phyloP scores from a whole-genome alignment of 2,797 vertebrate species.

The Crypturellus tataupa region DNA sequence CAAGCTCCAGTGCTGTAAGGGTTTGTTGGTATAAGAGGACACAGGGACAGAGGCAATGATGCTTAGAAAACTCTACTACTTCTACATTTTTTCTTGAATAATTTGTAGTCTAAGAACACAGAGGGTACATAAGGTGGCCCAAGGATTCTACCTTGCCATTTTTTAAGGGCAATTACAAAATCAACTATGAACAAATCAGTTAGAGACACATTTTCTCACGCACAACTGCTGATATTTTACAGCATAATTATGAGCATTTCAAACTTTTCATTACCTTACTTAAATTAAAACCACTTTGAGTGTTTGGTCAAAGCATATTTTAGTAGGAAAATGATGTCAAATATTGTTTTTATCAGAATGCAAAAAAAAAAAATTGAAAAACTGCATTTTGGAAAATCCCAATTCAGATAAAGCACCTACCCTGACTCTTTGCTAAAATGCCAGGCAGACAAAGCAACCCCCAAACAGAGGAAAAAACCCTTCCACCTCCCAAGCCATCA shows the following conservation, averaged over 20 bases:
- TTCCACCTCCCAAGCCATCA: background rate
- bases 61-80: background rate
- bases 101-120: background rate
- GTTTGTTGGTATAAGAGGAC: background rate
- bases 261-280: background rate
- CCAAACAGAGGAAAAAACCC: background rate
- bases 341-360: background rate
- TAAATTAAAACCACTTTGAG: background rate
- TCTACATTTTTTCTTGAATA: background rate
- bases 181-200: background rate
- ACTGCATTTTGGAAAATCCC: background rate
- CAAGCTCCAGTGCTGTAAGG: background rate
- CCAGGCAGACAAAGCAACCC: background rate
- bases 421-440: background rate
- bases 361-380: constrained; percentile 29
- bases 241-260: background rate
- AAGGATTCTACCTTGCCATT: background rate
- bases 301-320: background rate
- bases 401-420: background rate
- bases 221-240: background rate
- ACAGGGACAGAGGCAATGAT: rapidly evolving
- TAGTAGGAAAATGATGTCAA: background rate
- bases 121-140: background rate
- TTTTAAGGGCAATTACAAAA: constrained; percentile 14
- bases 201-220: background rate